Conservation (phyloP, 2,797 vertebrate genomes). For the Mastacembelus armatus region DNA sequence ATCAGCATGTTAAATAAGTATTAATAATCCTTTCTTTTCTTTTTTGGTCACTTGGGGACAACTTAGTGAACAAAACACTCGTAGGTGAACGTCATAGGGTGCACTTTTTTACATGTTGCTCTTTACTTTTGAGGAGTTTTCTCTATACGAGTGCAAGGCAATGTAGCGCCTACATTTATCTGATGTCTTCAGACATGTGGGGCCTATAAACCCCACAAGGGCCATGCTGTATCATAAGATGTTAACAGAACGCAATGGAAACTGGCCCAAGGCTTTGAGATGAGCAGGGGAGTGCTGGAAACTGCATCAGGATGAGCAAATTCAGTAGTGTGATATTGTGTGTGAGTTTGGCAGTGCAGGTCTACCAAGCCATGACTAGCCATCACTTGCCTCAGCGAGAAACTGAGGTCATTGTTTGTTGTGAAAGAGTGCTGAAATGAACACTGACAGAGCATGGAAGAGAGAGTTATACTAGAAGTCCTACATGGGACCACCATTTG, state of each 20-base stretch:
- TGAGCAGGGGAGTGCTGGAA: slow-evolving; percentile 23
- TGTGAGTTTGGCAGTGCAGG: slow-evolving; percentile 26
- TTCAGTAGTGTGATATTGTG: slow-evolving; percentile 49
- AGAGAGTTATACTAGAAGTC: no score
- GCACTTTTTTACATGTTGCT: no score
- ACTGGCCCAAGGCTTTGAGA: slow-evolving; percentile 22
- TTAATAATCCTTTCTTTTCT: no score
- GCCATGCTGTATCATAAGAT: slow-evolving; percentile 44
- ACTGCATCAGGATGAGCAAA: slow-evolving; percentile 45
- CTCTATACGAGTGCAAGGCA: slow-evolving; percentile 31
- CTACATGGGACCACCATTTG: no score
- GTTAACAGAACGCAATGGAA: slow-evolving; percentile 48
- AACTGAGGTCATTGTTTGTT: slow-evolving; percentile 2
- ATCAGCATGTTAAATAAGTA: no score
- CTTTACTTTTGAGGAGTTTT: no score
- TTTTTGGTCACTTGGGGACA: no score
- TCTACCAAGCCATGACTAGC: slow-evolving; percentile 21
- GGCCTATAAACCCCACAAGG: slow-evolving; percentile 44
- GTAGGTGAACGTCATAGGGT: no score
- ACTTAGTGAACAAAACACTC: no score
- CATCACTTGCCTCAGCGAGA: slow-evolving; percentile 16
- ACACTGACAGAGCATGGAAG: background rate
- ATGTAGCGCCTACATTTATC: slow-evolving; percentile 21
- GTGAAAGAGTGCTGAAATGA: background rate
- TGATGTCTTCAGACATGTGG: slow-evolving; percentile 28